Percentiles rank a stretch among this genome's conserved stretches.
These are phyloP conservation scores for Papilio demoleus DNA, from an alignment of 2,888 invertebrate species.

Conservation along the genomic window DNA sequence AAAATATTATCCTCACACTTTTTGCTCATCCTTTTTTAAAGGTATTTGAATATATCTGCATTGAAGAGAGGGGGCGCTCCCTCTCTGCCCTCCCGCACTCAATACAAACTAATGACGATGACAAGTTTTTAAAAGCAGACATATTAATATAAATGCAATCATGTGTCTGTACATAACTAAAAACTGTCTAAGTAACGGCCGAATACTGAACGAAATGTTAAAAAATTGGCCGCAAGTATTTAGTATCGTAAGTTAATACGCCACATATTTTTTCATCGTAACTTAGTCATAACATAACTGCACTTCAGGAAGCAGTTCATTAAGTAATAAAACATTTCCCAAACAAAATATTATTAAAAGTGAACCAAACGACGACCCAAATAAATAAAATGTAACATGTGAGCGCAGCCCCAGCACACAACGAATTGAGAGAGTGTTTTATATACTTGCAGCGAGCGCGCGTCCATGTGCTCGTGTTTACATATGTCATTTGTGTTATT, in stretches of 20 bases:
- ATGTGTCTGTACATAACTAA: background rate
- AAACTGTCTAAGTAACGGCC: no score
- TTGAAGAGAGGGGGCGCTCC: background rate
- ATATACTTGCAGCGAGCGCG: background rate
- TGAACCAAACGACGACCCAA: background rate
- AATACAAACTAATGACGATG: background rate
- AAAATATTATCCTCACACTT: background rate
- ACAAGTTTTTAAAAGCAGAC: background rate
- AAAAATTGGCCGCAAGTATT: no score
- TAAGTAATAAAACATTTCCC: background rate
- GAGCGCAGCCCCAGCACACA: background rate
- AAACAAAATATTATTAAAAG: background rate
- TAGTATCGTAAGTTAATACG: background rate
- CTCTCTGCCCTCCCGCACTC: background rate
- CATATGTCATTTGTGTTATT: background rate
- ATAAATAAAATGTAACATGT: slow-evolving; percentile 1
- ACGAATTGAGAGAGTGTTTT: background rate
- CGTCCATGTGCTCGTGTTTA: background rate
- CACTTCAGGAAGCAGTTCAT: background rate
- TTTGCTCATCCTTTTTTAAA: slow-evolving; percentile 4
- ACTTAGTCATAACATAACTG: slow-evolving; percentile 1
- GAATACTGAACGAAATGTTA: no score
- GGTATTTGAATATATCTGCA: background rate
- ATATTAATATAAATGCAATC: background rate
- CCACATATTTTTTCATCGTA: background rate